Conservation (phyloP, 2,797 vertebrate genomes). For the Erpetoichthys calabaricus region DNA sequence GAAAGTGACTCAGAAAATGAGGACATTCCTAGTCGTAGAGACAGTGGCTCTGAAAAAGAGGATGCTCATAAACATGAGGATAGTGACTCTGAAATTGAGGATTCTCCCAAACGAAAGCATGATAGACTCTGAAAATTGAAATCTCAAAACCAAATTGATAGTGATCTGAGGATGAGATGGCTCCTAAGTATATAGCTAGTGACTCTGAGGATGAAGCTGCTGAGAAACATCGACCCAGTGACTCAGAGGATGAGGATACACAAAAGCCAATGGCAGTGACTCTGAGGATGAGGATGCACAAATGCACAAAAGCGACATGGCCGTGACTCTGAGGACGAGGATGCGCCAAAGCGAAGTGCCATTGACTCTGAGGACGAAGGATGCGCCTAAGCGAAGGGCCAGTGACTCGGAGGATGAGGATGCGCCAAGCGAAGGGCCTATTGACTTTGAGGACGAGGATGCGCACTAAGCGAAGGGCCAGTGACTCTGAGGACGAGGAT, state of each 20-base stretch:
- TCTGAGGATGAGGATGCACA: constrained; percentile 43
- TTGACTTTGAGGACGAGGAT: constrained; percentile 53
- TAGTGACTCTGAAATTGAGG: constrained; percentile 55
- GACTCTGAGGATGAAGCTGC: constrained; percentile 58
- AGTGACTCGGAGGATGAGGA: constrained; percentile 52
- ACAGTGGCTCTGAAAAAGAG: constrained; percentile 48
- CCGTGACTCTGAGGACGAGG: constrained; percentile 58
- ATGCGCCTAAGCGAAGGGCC: constrained; percentile 40
- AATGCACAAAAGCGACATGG: constrained; percentile 25
- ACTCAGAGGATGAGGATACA: constrained; percentile 47
- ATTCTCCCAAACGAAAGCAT: constrained; percentile 35
- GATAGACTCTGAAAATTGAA: constrained; percentile 41
- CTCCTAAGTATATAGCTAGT: constrained; percentile 29
- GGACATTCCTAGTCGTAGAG: constrained; percentile 28
- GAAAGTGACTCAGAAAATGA: constrained; percentile 62
- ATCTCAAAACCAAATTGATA: constrained; percentile 30
- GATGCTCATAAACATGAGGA: constrained; percentile 34
- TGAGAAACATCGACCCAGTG: constrained; percentile 32
- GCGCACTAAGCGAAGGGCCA: constrained; percentile 24
- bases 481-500: constrained; percentile 58
- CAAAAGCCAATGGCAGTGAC: constrained; percentile 33
- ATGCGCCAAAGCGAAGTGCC: constrained; percentile 29
- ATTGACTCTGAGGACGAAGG: constrained; percentile 56
- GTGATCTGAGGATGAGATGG: constrained; percentile 49
- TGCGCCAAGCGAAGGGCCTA: constrained; percentile 32